These are phyloP conservation scores for Siniperca scherzeri DNA, from an alignment of 2,797 vertebrate genomes.

Conservation along the genomic window DNA sequence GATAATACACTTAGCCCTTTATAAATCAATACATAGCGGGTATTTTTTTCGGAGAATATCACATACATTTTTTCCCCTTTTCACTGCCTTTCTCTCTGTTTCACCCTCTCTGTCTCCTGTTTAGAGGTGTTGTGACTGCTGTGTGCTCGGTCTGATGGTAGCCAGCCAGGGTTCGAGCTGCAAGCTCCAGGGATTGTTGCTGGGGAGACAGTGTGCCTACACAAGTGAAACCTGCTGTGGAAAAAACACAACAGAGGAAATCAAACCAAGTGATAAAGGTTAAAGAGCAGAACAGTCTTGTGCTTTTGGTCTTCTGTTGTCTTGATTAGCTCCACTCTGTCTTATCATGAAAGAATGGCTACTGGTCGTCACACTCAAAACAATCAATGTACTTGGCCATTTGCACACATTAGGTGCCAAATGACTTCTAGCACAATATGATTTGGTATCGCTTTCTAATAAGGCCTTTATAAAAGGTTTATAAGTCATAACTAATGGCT, in stretches of 20 bases:
- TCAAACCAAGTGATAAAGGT: slow-evolving; percentile 39
- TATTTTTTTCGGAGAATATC: not conserved
- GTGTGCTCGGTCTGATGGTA: slow-evolving; percentile 86
- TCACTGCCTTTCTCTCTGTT: not conserved
- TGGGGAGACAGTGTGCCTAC: slow-evolving; percentile 86
- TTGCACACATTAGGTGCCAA: slow-evolving; percentile 37
- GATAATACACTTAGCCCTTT: not conserved
- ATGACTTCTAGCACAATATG: not conserved
- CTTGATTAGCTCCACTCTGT: slow-evolving; percentile 24
- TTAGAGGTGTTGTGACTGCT: slow-evolving; percentile 93
- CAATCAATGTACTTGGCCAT: slow-evolving; percentile 8
- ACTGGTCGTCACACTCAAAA: not conserved
- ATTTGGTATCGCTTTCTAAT: not conserved
- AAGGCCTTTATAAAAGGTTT: not conserved
- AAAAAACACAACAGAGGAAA: slow-evolving; percentile 60
- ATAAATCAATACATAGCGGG: not conserved
- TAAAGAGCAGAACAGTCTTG: not conserved
- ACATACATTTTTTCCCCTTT: not conserved
- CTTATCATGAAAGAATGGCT: slow-evolving; percentile 28
- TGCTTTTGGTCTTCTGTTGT: slow-evolving; percentile 5
- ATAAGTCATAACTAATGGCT: not conserved
- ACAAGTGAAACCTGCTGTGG: slow-evolving; percentile 89
- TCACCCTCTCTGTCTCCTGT: slow-evolving; percentile 3
- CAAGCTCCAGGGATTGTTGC: slow-evolving; percentile 79
- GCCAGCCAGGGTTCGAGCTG: slow-evolving; percentile 83